Percentiles rank a stretch among this genome's conserved stretches.
phyloP scores from a whole-genome alignment of 2,113 vertebrate species.

The Talpa occidentalis region DNA sequence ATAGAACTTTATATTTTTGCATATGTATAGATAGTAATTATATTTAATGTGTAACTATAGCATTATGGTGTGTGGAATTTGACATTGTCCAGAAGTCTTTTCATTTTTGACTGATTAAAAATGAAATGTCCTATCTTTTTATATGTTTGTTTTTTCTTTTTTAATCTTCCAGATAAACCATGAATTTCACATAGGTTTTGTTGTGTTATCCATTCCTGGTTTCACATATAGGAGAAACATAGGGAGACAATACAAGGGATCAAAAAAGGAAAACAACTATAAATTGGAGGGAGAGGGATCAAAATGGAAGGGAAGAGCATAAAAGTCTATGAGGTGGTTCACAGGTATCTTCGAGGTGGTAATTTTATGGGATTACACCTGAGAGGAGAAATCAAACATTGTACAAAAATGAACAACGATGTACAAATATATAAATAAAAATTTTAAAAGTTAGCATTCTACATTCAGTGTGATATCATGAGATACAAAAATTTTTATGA shows the following conservation, averaged over 20 bases:
- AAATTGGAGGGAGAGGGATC: no score
- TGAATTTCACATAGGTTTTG: conserved; percentile 7
- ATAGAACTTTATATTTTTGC: conserved; percentile 88
- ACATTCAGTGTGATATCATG: background rate
- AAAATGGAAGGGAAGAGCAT: no score
- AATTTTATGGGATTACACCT: no score
- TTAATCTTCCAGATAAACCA: conserved; percentile 41
- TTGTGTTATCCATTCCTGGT: background rate
- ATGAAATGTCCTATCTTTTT: conserved; percentile 70
- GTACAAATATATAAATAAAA: no score
- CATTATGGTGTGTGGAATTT: conserved; percentile 77
- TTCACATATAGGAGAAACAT: no score
- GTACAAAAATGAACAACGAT: no score
- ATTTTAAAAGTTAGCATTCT: background rate
- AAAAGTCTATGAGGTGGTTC: no score
- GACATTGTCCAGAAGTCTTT: conserved; percentile 74
- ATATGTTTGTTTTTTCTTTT: conserved; percentile 63
- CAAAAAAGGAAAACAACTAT: no score
- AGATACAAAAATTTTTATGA: background rate
- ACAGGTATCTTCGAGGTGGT: no score
- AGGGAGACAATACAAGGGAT: no score
- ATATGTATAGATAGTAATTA: conserved; percentile 83
- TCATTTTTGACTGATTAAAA: conserved; percentile 85
- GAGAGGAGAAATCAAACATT: no score
- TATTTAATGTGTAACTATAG: conserved; percentile 85